These are phyloP conservation scores for Drepana arcuata DNA, from an alignment of 1,140 invertebrate species.

Conservation along the genomic window DNA sequence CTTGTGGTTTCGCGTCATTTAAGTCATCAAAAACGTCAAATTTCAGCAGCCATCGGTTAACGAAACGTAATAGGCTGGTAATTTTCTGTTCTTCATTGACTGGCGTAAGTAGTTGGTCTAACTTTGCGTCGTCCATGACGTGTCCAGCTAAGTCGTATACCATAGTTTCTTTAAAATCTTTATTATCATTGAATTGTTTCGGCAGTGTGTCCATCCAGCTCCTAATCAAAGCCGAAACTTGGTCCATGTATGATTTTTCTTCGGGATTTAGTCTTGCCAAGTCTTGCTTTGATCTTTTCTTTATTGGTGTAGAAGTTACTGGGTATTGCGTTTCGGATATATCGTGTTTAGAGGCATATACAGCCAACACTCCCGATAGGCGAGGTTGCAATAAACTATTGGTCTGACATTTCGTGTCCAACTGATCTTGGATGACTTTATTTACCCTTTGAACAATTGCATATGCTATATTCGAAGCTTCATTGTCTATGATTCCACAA, in stretches of 20 bases:
- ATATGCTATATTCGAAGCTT: too few species aligned
- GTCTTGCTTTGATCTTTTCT: slow-evolving; percentile 10
- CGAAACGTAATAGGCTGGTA: too few species aligned
- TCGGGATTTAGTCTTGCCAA: slow-evolving; percentile 12
- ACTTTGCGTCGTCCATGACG: slow-evolving; percentile 30
- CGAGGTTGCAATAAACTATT: too few species aligned
- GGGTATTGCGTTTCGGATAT: slow-evolving; percentile 1
- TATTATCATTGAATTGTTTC: slow-evolving; percentile 12
- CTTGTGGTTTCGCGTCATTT: slow-evolving; percentile 13
- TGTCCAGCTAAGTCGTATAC: slow-evolving; percentile 28
- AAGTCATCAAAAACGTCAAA: slow-evolving; percentile 19
- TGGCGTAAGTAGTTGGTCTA: slow-evolving; percentile 17
- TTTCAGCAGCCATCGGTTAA: not conserved
- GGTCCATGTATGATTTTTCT: slow-evolving; percentile 20
- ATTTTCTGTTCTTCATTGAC: slow-evolving; percentile 11
- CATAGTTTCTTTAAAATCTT: slow-evolving; percentile 16
- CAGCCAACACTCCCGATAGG: too few species aligned
- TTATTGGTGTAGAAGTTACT: slow-evolving; percentile 17
- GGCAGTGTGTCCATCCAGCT: slow-evolving; percentile 26
- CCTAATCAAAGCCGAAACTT: slow-evolving; percentile 17
- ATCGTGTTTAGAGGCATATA: too few species aligned
- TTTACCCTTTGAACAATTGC: too few species aligned
- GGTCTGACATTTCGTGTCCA: too few species aligned
- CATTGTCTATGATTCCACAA: not conserved
- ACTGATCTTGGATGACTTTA: too few species aligned